Conservation (phyloP, 2,888 invertebrate genomes). For the Clepsis dumicolana region DNA sequence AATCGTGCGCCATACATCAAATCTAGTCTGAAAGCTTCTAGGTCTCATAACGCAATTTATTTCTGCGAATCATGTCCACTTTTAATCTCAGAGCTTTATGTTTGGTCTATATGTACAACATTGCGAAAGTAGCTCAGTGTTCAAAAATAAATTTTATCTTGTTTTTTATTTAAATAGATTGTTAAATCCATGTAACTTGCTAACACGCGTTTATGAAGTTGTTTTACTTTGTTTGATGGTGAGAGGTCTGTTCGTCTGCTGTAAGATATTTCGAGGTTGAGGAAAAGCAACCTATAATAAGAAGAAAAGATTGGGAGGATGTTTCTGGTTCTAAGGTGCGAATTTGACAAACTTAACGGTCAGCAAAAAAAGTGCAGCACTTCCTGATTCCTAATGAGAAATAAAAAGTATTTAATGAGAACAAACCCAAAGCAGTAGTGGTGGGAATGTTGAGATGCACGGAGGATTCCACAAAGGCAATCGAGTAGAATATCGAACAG, state of each 20-base stretch:
- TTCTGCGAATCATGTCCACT: conserved; percentile 47
- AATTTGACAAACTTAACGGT: too few species aligned
- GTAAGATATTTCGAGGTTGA: conserved; percentile 1
- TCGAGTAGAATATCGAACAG: conserved; percentile 64
- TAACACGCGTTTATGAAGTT: conserved; percentile 37
- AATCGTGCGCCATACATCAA: conserved; percentile 4
- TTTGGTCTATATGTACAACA: conserved; percentile 32
- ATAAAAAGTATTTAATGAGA: conserved; percentile 4
- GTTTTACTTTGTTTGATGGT: not conserved
- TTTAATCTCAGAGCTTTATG: conserved; percentile 44
- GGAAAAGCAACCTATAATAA: too few species aligned
- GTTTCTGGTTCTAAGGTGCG: not conserved
- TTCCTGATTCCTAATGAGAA: too few species aligned
- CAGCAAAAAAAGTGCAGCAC: too few species aligned
- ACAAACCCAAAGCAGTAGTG: not conserved
- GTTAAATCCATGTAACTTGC: conserved; percentile 50
- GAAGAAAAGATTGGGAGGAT: not conserved
- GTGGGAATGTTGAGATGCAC: conserved; percentile 51
- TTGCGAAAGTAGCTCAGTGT: conserved; percentile 49
- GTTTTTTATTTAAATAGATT: conserved; percentile 51
- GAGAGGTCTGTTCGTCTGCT: not conserved
- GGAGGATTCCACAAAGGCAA: conserved; percentile 63
- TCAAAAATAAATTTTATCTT: conserved; percentile 45
- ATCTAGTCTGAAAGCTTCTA: conserved; percentile 10
- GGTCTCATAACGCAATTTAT: not conserved